Evolutionary conservation across 2,113 vertebrate species (phyloP), one percentile per base, ranked within the genome.

Genomic region (Pollimyrus isidori): DNA sequence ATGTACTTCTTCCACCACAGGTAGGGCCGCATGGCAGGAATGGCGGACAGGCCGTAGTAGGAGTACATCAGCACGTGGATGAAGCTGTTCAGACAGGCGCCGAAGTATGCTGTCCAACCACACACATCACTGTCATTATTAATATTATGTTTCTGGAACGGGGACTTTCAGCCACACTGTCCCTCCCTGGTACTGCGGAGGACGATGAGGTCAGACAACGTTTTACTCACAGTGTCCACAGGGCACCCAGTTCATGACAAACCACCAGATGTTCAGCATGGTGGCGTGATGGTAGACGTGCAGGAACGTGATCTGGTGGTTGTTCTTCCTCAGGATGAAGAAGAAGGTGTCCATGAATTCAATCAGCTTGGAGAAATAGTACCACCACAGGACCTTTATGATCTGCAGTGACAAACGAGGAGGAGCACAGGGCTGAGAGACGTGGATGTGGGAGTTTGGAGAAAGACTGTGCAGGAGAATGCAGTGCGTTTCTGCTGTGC

Each of bases 1-100:
- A 99, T 99, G 93, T 99, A 99, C 92, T 96, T 99, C 95, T 99
- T 99, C 98, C 98, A 99, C 98, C 98, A 99, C 85, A 99, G 97
- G 94, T 98, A 99, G 0, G 98, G 98, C 45, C 98, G 96, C 90
- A 98, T 94, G 91, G 96, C 96, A 10, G 98, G 98, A 91, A 99
- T 89, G 19, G 97, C 96, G 0, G 98, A 99, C 91, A 99, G 94
- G 11, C 97, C 97, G 0, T 99, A 99, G 93, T 99, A 99, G 0
- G 98, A 98, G 92, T 99, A 99, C 98, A 99, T 99, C 91, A 99
- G 95, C 15, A 99, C 96, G 0, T 99, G 98, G 92, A 99, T 97
- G 91, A 99, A 99, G 95, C 98, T 98, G 95, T 99, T 99, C 21
- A 99, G 94, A 1, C 96, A 95, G 91, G 98, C 96, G 86, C 98